Evolutionary conservation across 2,113 vertebrate genomes (phyloP).

Genomic region (Rallus limicola): DNA sequence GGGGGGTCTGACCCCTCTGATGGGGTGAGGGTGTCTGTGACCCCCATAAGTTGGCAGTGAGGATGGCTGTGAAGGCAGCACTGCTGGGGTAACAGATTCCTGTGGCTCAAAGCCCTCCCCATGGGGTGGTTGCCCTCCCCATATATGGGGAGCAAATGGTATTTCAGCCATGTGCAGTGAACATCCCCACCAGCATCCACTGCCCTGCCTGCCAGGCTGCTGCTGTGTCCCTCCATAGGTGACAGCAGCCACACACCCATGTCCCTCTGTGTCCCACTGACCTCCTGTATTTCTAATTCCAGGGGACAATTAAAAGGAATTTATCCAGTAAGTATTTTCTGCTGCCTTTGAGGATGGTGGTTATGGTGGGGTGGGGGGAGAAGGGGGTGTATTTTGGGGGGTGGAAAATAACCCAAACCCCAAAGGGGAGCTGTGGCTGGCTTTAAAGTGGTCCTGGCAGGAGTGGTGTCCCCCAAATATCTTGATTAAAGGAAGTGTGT

Average conservation of each 20-base stretch:
- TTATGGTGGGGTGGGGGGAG: not conserved
- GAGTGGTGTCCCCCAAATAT: not conserved
- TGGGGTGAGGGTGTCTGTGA: not conserved
- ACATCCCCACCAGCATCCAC: not conserved
- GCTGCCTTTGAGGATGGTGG: not conserved
- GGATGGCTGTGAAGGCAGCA: accelerated
- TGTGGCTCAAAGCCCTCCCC: not conserved
- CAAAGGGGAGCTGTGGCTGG: not conserved
- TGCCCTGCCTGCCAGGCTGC: too few species aligned
- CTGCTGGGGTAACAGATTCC: not conserved
- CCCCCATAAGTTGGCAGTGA: not conserved
- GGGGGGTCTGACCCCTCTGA: not conserved
- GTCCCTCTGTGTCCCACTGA: conserved; percentile 28
- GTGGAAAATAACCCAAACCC: too few species aligned
- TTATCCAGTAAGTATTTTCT: conserved; percentile 91
- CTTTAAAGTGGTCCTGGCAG: not conserved
- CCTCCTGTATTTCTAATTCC: conserved; percentile 76
- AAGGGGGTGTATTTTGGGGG: not conserved
- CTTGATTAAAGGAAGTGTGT: not conserved
- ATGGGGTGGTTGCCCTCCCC: not conserved
- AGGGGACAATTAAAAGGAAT: conserved; percentile 94
- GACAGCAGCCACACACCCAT: not conserved
- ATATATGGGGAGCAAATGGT: not conserved
- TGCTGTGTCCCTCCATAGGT: not conserved
- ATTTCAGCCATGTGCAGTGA: accelerated